These are phyloP conservation scores for Euphydryas editha DNA, from an alignment of 2,888 invertebrate genomes.

Conservation along the genomic window DNA sequence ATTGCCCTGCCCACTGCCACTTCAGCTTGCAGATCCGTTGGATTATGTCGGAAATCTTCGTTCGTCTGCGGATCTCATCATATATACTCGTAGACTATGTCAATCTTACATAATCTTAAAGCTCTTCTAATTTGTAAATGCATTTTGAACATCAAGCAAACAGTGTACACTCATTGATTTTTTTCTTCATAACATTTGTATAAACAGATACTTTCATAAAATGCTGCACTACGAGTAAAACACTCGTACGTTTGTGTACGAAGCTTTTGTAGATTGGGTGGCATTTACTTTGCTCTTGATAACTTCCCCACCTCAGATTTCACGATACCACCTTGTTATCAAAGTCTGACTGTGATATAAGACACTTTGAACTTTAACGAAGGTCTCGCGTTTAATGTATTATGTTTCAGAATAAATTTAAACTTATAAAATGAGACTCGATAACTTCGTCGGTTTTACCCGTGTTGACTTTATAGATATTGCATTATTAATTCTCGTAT, in stretches of 20 bases:
- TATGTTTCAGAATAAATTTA: slow-evolving; percentile 4
- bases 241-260: neutral
- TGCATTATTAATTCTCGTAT: no score
- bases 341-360: slow-evolving; percentile 2
- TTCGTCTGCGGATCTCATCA: no score
- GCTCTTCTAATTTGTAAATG: no score
- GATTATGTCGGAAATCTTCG: no score
- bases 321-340: neutral
- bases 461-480: no score
- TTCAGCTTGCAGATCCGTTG: no score
- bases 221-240: neutral
- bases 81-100: no score
- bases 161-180: no score
- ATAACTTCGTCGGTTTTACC: neutral
- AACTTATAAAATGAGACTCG: neutral
- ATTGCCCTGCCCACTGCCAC: no score
- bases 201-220: neutral
- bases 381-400: slow-evolving; percentile 10
- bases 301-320: neutral
- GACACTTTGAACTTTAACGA: slow-evolving; percentile 8
- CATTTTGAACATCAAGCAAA: no score
- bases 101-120: no score
- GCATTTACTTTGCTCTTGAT: slow-evolving; percentile 7
- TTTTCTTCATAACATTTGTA: no score
- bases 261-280: neutral